Conservation (phyloP, 1,140 invertebrate genomes). For the Macrobrachium nipponense region DNA sequence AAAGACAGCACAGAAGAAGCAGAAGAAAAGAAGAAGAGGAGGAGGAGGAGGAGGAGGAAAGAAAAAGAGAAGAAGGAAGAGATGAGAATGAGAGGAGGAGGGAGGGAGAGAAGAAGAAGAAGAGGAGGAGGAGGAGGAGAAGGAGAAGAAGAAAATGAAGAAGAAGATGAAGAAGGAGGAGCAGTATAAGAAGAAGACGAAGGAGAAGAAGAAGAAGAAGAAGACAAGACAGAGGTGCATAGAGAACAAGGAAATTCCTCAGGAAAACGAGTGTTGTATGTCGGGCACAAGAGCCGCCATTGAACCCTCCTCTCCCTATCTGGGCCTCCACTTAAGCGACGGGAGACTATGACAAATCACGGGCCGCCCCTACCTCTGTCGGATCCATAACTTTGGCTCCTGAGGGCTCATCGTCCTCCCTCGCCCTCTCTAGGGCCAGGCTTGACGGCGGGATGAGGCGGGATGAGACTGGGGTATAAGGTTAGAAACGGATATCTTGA, state of each 20-base stretch:
- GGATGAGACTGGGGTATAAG: too few relatives aligned
- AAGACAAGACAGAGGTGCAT: not conserved
- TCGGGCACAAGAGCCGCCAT: not conserved
- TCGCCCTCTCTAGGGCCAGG: too few relatives aligned
- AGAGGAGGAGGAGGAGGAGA: not conserved
- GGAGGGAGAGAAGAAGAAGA: not conserved
- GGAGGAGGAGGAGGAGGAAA: not conserved
- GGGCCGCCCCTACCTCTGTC: too few relatives aligned
- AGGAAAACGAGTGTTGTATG: not conserved
- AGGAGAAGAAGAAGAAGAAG: not conserved
- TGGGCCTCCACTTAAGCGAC: too few relatives aligned
- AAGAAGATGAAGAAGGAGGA: not conserved
- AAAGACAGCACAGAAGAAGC: not conserved
- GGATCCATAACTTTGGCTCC: too few relatives aligned
- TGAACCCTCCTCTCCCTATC: too few relatives aligned
- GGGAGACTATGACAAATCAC: too few relatives aligned
- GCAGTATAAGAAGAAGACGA: not conserved
- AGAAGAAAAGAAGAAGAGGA: not conserved
- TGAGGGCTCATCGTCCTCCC: too few relatives aligned
- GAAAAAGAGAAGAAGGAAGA: not conserved
- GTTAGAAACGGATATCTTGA: too few relatives aligned
- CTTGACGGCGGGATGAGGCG: too few relatives aligned
- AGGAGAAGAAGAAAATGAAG: not conserved
- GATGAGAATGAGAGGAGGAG: not conserved
- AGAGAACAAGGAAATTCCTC: not conserved